Evolutionary conservation across 2,113 vertebrate genomes (phyloP).

Genomic region (Ictalurus punctatus): DNA sequence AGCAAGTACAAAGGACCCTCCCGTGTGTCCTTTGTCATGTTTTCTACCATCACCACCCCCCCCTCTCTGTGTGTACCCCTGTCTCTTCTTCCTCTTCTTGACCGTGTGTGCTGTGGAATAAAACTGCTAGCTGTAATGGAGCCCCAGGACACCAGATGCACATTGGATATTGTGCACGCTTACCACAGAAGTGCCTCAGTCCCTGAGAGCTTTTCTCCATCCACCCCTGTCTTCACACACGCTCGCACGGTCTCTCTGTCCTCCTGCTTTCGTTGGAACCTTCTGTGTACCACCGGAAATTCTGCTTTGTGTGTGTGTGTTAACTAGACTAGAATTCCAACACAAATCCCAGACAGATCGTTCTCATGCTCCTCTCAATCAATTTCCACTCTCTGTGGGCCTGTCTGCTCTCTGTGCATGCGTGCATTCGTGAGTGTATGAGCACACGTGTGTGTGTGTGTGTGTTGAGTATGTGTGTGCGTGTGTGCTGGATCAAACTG

Average conservation of each 20-base stretch:
- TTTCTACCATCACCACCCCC: not conserved
- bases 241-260: not conserved
- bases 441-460: not conserved
- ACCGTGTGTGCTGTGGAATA: conserved; percentile 6
- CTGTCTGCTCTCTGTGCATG: not conserved
- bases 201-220: not conserved
- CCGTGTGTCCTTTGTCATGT: conserved; percentile 25
- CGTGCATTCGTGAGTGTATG: not conserved
- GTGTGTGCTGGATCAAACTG: not conserved
- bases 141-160: conserved; percentile 36
- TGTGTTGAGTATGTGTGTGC: too few species aligned
- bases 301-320: not conserved
- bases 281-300: not conserved
- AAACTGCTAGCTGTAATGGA: conserved; percentile 12
- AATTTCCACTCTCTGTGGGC: not conserved
- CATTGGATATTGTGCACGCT: conserved; percentile 32
- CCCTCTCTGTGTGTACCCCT: not conserved
- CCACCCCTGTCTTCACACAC: not conserved
- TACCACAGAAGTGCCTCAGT: not conserved
- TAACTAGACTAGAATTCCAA: not conserved
- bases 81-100: not conserved
- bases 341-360: not conserved
- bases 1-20: conserved; percentile 43
- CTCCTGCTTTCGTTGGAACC: not conserved
- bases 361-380: not conserved